Conservation (phyloP, 2,113 vertebrate species). For the Forbesichthys agassizii region DNA sequence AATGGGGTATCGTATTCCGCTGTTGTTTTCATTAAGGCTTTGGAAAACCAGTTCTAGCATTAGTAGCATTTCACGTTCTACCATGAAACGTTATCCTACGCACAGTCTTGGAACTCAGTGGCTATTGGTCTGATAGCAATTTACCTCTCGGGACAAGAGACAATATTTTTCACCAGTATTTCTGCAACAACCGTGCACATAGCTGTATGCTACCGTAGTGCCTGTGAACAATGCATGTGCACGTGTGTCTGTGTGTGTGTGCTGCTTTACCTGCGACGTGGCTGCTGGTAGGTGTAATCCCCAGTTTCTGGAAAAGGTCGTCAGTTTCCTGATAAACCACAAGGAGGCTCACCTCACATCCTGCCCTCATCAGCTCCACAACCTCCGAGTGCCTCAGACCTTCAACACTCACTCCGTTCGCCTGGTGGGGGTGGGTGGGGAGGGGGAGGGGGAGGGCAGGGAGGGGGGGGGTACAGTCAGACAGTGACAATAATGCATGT, state of each 20-base stretch:
- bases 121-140: too few species aligned
- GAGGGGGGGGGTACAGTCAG: background rate
- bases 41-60: too few species aligned
- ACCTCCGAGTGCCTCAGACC: constrained; percentile 88
- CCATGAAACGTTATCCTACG: too few species aligned
- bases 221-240: too few species aligned
- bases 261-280: constrained; percentile 80
- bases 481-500: background rate
- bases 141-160: too few species aligned
- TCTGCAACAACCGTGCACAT: too few species aligned
- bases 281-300: constrained; percentile 78
- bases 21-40: too few species aligned
- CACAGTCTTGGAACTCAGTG: too few species aligned
- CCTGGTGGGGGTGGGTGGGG: constrained; percentile 71
- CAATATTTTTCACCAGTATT: too few species aligned
- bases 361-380: constrained; percentile 83
- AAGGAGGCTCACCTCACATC: constrained; percentile 80
- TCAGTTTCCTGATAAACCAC: constrained; percentile 90
- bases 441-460: background rate
- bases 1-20: too few species aligned
- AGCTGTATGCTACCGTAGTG: too few species aligned
- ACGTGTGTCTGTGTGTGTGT: background rate
- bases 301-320: constrained; percentile 83
- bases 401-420: constrained; percentile 85
- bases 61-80: too few species aligned